Evolutionary conservation across 2,797 vertebrate species (phyloP).

Genomic region (Oophaga sylvatica): DNA sequence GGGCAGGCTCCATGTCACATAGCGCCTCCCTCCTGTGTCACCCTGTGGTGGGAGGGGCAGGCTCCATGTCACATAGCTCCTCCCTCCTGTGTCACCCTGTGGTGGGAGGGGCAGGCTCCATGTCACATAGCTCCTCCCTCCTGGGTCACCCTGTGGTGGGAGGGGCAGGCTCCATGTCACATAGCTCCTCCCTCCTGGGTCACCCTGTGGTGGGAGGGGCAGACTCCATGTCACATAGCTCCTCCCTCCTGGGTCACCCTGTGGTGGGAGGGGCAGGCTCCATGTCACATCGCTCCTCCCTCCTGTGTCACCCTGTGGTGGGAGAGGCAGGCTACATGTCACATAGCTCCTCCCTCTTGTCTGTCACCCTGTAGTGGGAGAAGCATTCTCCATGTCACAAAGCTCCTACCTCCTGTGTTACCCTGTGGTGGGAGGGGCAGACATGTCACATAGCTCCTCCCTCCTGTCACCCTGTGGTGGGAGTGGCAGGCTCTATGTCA

Average conservation of each 20-base stretch:
- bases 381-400: not conserved
- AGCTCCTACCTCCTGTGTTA: not conserved
- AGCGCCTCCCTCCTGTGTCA: not conserved
- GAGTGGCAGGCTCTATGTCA: not conserved
- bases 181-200: too few relatives aligned
- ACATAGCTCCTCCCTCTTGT: not conserved
- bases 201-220: not conserved
- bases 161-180: too few relatives aligned
- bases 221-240: too few relatives aligned
- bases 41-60: not conserved
- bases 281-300: not conserved
- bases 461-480: not conserved
- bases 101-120: not conserved
- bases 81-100: not conserved
- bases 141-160: not conserved
- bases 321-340: too few relatives aligned
- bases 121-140: not conserved
- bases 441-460: not conserved
- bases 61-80: too few relatives aligned
- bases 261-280: not conserved
- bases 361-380: not conserved
- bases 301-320: not conserved
- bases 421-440: not conserved
- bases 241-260: not conserved
- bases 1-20: too few relatives aligned